Conservation (phyloP, 2,113 vertebrate species). For the Dipodomys merriami region DNA sequence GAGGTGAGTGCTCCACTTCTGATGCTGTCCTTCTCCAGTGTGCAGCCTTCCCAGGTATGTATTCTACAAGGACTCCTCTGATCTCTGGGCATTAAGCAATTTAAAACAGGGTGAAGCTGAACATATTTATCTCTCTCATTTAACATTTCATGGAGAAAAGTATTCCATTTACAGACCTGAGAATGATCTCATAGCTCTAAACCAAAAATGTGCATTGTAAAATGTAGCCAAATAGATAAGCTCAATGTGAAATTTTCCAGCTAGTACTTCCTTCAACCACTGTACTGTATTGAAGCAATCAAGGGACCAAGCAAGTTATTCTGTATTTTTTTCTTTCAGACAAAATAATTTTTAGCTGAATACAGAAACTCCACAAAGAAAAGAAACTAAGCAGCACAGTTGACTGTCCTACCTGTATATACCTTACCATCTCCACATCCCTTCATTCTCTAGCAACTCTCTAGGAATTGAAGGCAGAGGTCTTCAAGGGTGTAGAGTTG, state of each 20-base stretch:
- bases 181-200: not conserved
- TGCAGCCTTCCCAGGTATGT: not conserved
- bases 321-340: too few species aligned
- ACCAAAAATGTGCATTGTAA: not conserved
- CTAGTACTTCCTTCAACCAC: not conserved
- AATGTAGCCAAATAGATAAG: not conserved
- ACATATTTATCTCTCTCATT: not conserved
- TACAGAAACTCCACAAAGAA: not conserved
- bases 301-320: not conserved
- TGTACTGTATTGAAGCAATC: not conserved
- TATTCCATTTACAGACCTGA: not conserved
- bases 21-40: rapidly evolving
- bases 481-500: not conserved
- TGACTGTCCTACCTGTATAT: not conserved
- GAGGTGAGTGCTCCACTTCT: not conserved
- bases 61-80: not conserved
- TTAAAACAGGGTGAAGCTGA: rapidly evolving
- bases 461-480: not conserved
- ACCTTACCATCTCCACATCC: not conserved
- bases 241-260: not conserved
- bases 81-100: too few species aligned
- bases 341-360: not conserved
- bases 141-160: not conserved
- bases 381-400: too few species aligned
- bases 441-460: not conserved